These are phyloP conservation scores for Pemphigus obesinymphae DNA, from an alignment of 1,140 invertebrate species.

Conservation along the genomic window DNA sequence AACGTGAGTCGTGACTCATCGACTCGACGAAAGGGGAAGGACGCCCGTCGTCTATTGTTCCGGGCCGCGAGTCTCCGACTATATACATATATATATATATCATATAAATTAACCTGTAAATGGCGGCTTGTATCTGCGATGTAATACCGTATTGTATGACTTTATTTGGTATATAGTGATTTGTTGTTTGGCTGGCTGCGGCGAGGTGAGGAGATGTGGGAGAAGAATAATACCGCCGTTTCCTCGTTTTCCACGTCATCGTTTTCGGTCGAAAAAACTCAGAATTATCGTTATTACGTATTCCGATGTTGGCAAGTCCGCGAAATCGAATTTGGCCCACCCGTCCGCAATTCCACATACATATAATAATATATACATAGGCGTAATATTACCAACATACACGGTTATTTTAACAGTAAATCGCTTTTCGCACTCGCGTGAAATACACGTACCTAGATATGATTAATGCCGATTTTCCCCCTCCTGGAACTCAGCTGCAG, in stretches of 20 bases:
- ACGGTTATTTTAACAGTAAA: conserved; percentile 2
- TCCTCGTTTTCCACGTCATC: background rate
- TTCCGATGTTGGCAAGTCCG: background rate
- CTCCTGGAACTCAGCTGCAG: background rate
- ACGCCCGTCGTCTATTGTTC: background rate
- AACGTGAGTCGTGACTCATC: conserved; percentile 26
- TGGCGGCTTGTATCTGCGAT: background rate
- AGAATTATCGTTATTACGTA: background rate
- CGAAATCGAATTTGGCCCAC: background rate
- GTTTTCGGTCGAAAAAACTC: background rate
- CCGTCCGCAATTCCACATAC: background rate
- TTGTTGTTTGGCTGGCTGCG: background rate
- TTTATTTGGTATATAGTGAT: background rate
- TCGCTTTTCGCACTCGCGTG: background rate
- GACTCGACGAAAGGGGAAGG: background rate
- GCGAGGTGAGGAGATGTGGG: background rate
- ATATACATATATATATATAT: background rate
- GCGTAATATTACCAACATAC: too few species aligned
- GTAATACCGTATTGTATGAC: background rate
- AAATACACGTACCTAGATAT: background rate
- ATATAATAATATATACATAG: background rate
- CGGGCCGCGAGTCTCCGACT: background rate
- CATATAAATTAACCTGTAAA: conserved; percentile 12
- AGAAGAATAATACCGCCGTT: background rate
- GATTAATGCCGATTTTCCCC: background rate